Conservation (phyloP, 2,888 invertebrate species). For the Xiphydria camelus region DNA sequence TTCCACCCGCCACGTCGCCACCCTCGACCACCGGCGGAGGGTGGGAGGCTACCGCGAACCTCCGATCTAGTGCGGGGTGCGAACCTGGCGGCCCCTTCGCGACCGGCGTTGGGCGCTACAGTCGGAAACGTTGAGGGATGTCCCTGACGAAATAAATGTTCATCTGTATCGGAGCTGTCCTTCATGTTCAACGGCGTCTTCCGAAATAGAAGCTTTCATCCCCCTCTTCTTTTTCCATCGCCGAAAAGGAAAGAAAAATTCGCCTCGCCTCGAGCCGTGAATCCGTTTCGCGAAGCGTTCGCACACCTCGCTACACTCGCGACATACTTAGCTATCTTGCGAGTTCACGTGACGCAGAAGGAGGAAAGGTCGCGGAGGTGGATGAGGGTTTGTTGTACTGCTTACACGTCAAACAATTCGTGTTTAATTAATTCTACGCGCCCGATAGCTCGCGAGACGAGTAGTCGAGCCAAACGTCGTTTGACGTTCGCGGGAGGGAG, state of each 20-base stretch:
- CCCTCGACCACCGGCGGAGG: constrained; percentile 4
- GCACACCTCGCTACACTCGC: constrained; percentile 4
- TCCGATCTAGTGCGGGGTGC: neutral
- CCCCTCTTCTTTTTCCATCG: constrained; percentile 1
- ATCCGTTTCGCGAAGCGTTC: constrained; percentile 9
- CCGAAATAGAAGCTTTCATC: constrained; percentile 14
- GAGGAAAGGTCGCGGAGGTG: constrained; percentile 15
- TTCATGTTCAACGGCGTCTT: neutral
- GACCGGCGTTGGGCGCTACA: too few relatives aligned
- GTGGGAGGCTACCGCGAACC: neutral
- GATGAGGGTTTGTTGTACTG: constrained; percentile 17
- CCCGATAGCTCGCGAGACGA: constrained; percentile 16
- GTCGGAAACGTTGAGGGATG: too few relatives aligned
- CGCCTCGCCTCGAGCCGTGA: neutral
- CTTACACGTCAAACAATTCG: constrained; percentile 30
- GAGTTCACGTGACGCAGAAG: constrained; percentile 11
- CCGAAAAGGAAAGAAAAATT: too few relatives aligned
- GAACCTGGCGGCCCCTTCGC: too few relatives aligned
- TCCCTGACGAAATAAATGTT: too few relatives aligned
- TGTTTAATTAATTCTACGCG: constrained; percentile 34
- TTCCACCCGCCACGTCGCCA: constrained; percentile 12
- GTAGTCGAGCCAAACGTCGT: constrained; percentile 13
- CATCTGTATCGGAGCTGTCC: too few relatives aligned
- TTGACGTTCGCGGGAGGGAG: constrained; percentile 6
- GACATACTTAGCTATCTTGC: constrained; percentile 13